phyloP scores from a whole-genome alignment of 2,797 vertebrate species.

The Rachycentron canadum region DNA sequence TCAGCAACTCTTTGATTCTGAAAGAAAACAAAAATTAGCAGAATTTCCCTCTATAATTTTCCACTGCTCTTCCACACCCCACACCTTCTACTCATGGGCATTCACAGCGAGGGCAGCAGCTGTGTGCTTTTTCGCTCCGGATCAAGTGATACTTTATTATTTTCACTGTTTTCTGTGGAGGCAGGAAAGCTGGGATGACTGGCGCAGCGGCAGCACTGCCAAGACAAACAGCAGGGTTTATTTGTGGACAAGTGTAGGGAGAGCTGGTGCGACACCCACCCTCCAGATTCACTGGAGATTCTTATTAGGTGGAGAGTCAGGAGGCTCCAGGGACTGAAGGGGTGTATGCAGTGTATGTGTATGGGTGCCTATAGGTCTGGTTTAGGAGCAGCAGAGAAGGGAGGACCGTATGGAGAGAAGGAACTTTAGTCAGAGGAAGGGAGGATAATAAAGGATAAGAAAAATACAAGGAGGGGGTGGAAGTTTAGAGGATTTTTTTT shows the following conservation, averaged over 20 bases:
- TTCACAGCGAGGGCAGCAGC: conserved; percentile 61
- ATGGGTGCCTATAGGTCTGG: conserved; percentile 17
- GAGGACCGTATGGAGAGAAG: conserved; percentile 1
- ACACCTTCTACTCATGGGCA: conserved; percentile 56
- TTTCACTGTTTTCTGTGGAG: conserved; percentile 68
- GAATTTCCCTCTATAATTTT: conserved; percentile 49
- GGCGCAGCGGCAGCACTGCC: conserved; percentile 65
- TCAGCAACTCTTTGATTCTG: conserved; percentile 33
- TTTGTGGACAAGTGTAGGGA: conserved; percentile 82
- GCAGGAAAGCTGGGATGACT: conserved; percentile 79
- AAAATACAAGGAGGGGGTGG: conserved; percentile 1
- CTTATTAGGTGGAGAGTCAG: conserved; percentile 69
- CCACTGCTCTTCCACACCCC: conserved; percentile 28
- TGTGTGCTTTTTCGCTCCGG: conserved; percentile 60
- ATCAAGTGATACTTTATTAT: conserved; percentile 78
- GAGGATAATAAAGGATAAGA: not conserved
- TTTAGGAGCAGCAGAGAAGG: conserved; percentile 34
- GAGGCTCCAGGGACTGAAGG: conserved; percentile 58
- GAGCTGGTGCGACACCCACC: conserved; percentile 47
- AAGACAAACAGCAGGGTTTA: conserved; percentile 84
- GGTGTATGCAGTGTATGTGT: conserved; percentile 22
- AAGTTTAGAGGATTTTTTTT: conserved; percentile 18
- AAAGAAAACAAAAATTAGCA: conserved; percentile 58
- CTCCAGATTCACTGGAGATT: conserved; percentile 40
- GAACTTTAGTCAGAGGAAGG: conserved; percentile 9